These are phyloP conservation scores for Dinoponera quadriceps DNA, from an alignment of 1,140 invertebrate species.

Conservation along the genomic window DNA sequence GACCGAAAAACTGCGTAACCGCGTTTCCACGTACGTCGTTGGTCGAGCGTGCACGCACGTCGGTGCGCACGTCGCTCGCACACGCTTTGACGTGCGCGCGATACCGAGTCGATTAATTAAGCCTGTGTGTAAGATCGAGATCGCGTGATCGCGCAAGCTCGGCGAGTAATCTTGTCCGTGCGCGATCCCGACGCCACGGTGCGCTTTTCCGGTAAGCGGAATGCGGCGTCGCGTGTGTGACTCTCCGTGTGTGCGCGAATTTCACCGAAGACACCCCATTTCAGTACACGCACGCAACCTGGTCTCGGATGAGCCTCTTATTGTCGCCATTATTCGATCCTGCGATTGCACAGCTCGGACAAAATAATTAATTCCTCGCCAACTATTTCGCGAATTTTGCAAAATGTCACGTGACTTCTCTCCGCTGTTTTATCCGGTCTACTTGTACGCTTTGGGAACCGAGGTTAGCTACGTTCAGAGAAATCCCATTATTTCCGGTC, in stretches of 20 bases:
- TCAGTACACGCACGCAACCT: neutral
- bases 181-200: neutral
- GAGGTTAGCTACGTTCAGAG: too few species aligned
- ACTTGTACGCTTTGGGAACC: too few species aligned
- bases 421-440: too few species aligned
- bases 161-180: neutral
- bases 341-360: slow-evolving; percentile 37
- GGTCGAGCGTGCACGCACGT: slow-evolving; percentile 17
- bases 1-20: slow-evolving; percentile 35
- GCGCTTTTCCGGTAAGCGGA: neutral
- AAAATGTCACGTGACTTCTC: too few species aligned
- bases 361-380: too few species aligned
- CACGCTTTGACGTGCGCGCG: neutral
- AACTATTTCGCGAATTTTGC: too few species aligned
- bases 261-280: slow-evolving; percentile 1
- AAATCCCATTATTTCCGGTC: too few species aligned
- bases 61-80: neutral
- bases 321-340: slow-evolving; percentile 56
- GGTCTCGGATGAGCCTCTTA: slow-evolving; percentile 15
- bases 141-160: neutral
- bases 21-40: neutral
- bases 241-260: neutral
- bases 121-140: neutral
- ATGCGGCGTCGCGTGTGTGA: neutral
- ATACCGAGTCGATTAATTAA: slow-evolving; percentile 19